These are phyloP conservation scores for Sitodiplosis mosellana DNA, from an alignment of 1,140 invertebrate species.

Conservation along the genomic window DNA sequence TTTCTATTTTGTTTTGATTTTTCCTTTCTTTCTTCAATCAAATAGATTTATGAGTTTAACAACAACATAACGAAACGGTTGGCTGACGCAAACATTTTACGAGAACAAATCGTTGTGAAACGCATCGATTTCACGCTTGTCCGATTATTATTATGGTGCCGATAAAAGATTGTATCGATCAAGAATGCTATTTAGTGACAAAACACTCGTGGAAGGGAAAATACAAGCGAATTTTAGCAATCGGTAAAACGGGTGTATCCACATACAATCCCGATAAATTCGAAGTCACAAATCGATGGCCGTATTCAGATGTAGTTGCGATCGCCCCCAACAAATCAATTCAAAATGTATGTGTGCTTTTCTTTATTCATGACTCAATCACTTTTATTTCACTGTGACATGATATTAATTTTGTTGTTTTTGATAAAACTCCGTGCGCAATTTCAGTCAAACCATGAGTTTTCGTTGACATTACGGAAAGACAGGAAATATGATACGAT, in stretches of 20 bases:
- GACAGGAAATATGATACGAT: constrained; percentile 85
- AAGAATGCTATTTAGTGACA: constrained; percentile 85
- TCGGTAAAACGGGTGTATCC: constrained; percentile 86
- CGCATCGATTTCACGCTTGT: too few species aligned
- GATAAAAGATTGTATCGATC: constrained; percentile 74
- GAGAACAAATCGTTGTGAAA: too few species aligned
- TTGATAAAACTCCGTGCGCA: constrained; percentile 1
- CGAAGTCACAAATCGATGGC: constrained; percentile 88
- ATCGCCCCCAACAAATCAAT: constrained; percentile 37
- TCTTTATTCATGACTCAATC: neutral
- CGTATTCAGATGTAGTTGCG: constrained; percentile 63
- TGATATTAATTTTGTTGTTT: neutral
- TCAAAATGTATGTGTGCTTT: constrained; percentile 11
- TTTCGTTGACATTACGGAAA: constrained; percentile 74
- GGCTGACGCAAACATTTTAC: too few species aligned
- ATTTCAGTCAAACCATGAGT: constrained; percentile 41
- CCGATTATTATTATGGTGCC: constrained; percentile 44
- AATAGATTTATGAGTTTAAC: too few species aligned
- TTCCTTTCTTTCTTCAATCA: too few species aligned
- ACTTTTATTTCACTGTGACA: neutral
- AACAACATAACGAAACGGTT: too few species aligned
- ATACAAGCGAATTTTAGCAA: constrained; percentile 95
- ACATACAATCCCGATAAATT: constrained; percentile 90
- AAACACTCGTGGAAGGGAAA: constrained; percentile 96
- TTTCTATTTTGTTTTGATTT: too few species aligned